A percentile compares a stretch with the other conserved stretches of the same genome.
Evolutionary conservation across 2,888 invertebrate species (phyloP).

Genomic region (Morinoia aosen): DNA sequence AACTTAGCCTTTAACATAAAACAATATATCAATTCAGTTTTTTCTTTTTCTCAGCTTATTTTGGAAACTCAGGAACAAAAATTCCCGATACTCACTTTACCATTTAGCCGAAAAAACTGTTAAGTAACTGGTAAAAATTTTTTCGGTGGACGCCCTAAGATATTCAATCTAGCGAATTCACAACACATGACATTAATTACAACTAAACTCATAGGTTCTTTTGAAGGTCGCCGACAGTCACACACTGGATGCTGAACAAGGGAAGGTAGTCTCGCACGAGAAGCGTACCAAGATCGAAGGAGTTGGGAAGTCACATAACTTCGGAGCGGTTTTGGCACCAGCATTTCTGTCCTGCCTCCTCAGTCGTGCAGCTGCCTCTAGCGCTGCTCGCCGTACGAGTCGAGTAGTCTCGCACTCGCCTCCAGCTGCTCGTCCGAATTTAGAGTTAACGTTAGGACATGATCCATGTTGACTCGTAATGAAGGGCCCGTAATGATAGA

Average conservation of each 20-base stretch:
- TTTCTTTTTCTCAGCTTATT: not conserved
- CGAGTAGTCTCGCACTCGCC: conserved; percentile 46
- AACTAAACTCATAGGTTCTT: not conserved
- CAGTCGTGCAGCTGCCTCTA: not conserved
- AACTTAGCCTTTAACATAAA: not conserved
- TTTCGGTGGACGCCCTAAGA: not conserved
- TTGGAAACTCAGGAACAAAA: not conserved
- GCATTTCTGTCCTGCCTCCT: not conserved
- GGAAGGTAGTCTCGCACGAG: not conserved
- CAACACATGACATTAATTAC: not conserved
- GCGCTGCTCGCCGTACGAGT: conserved; percentile 42
- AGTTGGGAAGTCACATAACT: not conserved
- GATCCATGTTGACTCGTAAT: not conserved
- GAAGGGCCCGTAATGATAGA: not conserved
- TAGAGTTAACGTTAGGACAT: not conserved
- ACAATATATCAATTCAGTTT: not conserved
- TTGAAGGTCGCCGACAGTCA: not conserved
- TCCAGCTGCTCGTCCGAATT: not conserved
- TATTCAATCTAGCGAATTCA: not conserved
- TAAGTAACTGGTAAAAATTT: not conserved
- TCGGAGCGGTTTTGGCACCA: conserved; percentile 7
- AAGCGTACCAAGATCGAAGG: not conserved
- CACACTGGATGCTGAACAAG: not conserved
- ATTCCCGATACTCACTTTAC: not conserved
- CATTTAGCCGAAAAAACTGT: not conserved